These are phyloP conservation scores for Phrynocephalus vlangalii DNA, from an alignment of 2,797 vertebrate genomes.

Conservation along the genomic window DNA sequence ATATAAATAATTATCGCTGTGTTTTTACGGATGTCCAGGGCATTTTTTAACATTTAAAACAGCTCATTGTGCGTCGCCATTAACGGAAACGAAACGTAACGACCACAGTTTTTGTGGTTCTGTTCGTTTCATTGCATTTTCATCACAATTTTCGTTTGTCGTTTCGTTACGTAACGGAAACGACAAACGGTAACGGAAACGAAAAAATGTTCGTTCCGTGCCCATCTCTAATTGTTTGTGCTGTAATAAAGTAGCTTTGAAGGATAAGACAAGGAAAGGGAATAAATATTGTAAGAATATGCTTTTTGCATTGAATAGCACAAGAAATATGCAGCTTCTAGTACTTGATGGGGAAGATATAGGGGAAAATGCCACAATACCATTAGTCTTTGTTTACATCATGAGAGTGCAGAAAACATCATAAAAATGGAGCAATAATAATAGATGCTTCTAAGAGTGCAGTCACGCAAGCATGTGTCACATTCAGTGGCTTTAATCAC, in stretches of 20 bases:
- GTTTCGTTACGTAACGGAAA: too few species aligned
- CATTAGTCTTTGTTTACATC: not conserved
- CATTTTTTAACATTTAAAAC: too few species aligned
- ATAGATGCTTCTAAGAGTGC: not conserved
- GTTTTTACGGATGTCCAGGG: too few species aligned
- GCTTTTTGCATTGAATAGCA: constrained; percentile 66
- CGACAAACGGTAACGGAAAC: too few species aligned
- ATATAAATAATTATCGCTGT: too few species aligned
- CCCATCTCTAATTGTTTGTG: constrained; percentile 12
- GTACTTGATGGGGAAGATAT: constrained; percentile 2
- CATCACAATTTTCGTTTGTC: too few species aligned
- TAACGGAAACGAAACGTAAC: too few species aligned
- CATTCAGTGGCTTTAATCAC: not conserved
- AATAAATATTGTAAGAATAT: constrained; percentile 75
- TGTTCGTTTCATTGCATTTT: too few species aligned
- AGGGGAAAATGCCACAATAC: not conserved
- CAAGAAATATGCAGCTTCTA: constrained; percentile 58
- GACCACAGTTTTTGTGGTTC: too few species aligned
- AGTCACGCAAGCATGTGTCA: not conserved
- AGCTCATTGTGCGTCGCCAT: too few species aligned
- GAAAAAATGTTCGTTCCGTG: too few species aligned
- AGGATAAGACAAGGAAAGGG: constrained; percentile 73
- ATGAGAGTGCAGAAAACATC: not conserved
- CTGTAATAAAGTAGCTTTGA: constrained; percentile 72
- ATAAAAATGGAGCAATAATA: not conserved